Base-by-base conservation (phyloP, 2,797 vertebrate genomes). In the Ataeniobius toweri region DNA sequence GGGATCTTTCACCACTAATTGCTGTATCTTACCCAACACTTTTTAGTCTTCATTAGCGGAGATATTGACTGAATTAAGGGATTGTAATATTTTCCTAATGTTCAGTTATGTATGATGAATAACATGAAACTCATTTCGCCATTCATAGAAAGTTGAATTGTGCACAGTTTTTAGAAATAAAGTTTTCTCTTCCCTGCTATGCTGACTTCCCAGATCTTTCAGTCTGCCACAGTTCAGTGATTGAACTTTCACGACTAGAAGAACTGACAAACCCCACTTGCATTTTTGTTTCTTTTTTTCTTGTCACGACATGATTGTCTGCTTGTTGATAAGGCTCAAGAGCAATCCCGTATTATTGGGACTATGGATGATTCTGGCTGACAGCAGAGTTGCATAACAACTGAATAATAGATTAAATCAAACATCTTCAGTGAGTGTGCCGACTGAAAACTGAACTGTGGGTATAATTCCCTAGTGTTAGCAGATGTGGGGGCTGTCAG, bases 361-460 rank as follows among this genome's bases (percentile, higher is more conserved):
- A 86, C 77, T 80, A 65, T 58, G 58, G 48, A 50, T 67, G 74
- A 80, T 79, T 74, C 56, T 67, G 7, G 50, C 73, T 75, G 79
- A 83, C 83, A 83, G 77, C 80, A 55, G 71, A 53, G 82, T 83
- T 80, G 36, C 76, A 82, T 76, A 89, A 79, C 81, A 56, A 18
- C 44, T 88, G 74, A 89, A 88, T 88, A 86, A 91, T 77, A 84
- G 72, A 88, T 89, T 65, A 48, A 83, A 78, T 77, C 31, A 83
- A 80, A 87, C 71, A 39, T 73, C 41, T 48, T 75, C n/a, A 39
- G 71, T 56, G 71, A 48, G 50, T 72, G 58, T 68, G 78, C 65
- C 31, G 48, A 69, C 76, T 71, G 71, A 80, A 74, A 80, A 73
- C 36, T 51, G 69, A 86, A 75, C 48, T 61, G 2, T 72, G 20